phyloP scores from a whole-genome alignment of 2,113 vertebrate genomes.

The Amblyopsis rosae region DNA sequence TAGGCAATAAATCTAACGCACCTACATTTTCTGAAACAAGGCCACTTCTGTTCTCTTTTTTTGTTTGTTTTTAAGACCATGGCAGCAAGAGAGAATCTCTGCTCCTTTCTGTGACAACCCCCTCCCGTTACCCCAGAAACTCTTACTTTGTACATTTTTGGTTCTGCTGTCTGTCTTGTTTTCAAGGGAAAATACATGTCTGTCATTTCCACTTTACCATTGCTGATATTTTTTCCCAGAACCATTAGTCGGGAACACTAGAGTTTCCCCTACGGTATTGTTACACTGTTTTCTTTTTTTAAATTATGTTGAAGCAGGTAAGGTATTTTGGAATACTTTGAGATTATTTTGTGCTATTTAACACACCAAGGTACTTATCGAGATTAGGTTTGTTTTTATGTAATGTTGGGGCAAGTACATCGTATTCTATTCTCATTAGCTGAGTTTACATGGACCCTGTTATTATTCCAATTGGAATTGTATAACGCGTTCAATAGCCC shows the following conservation, averaged over 20 bases:
- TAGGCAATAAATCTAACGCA: not conserved
- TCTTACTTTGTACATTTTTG: slow-evolving; percentile 43
- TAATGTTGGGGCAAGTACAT: too few species aligned
- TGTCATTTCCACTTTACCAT: slow-evolving; percentile 18
- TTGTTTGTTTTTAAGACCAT: not conserved
- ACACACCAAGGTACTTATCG: not conserved
- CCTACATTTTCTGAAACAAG: not conserved
- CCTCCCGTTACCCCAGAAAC: slow-evolving; percentile 9
- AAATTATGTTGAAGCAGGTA: slow-evolving; percentile 7
- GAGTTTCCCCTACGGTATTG: not conserved
- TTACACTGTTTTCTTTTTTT: slow-evolving; percentile 16
- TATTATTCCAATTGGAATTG: too few species aligned
- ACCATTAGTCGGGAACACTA: slow-evolving; percentile 18
- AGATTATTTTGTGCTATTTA: not conserved
- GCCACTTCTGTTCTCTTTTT: not conserved
- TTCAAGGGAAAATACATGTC: slow-evolving; percentile 22
- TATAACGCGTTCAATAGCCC: too few species aligned
- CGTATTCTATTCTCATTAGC: too few species aligned
- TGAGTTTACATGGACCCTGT: not conserved
- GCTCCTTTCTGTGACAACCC: slow-evolving; percentile 15
- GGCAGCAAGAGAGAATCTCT: slow-evolving; percentile 19
- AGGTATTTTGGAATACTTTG: not conserved
- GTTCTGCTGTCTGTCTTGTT: slow-evolving; percentile 49
- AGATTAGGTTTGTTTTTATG: not conserved
- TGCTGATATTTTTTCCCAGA: slow-evolving; percentile 26